Evolutionary conservation across 2,888 invertebrate genomes (phyloP).

Genomic region (Agrochola lota): DNA sequence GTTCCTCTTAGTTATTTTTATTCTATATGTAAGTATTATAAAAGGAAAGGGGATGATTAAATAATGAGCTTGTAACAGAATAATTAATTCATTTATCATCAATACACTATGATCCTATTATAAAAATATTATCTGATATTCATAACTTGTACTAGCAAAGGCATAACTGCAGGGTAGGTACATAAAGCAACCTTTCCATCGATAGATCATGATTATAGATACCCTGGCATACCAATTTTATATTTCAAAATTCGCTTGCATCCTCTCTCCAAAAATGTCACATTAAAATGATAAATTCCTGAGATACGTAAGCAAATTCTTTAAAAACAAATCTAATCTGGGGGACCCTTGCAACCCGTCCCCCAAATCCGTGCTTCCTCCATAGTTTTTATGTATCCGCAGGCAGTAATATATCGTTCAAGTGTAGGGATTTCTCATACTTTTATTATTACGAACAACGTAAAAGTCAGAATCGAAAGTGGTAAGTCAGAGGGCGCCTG

Average conservation of each 20-base stretch:
- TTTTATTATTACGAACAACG: slow-evolving; percentile 85
- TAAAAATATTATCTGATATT: not conserved
- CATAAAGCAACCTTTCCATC: not conserved
- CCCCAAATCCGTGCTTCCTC: slow-evolving; percentile 51
- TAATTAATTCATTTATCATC: not conserved
- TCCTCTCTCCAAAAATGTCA: slow-evolving; percentile 43
- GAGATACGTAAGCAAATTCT: slow-evolving; percentile 48
- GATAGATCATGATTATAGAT: slow-evolving; percentile 31
- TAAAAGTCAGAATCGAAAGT: slow-evolving; percentile 83
- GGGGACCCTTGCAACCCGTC: slow-evolving; percentile 37
- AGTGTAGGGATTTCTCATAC: slow-evolving; percentile 84
- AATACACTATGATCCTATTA: not conserved
- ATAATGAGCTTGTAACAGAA: not conserved
- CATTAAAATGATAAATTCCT: slow-evolving; percentile 63
- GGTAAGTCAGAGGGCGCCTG: slow-evolving; percentile 71
- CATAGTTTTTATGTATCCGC: slow-evolving; percentile 83
- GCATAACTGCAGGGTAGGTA: not conserved
- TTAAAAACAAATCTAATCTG: slow-evolving; percentile 60
- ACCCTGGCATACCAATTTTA: slow-evolving; percentile 14
- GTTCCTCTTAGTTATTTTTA: no score
- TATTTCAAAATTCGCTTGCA: slow-evolving; percentile 20
- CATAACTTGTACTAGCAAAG: no score
- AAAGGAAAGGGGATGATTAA: not conserved
- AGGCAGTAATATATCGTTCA: slow-evolving; percentile 84
- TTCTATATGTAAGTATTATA: not conserved